Evolutionary conservation across 2,888 invertebrate species (phyloP).

Genomic region (Macaria liturata): DNA sequence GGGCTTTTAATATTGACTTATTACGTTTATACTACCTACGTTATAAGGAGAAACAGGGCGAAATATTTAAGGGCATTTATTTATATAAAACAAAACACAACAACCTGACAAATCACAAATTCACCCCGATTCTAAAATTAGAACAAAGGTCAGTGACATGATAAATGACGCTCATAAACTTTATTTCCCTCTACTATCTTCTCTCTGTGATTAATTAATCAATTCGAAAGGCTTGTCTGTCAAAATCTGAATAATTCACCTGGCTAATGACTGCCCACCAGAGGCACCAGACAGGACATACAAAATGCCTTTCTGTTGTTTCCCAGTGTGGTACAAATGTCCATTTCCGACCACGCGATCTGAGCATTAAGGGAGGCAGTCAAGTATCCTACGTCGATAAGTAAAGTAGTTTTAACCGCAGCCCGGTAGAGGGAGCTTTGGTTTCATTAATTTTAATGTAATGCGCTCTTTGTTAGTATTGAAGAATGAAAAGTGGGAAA

Average conservation of each 20-base stretch:
- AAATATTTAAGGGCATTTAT: too few relatives aligned
- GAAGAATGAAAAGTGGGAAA: too few relatives aligned
- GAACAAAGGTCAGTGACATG: constrained; percentile 7
- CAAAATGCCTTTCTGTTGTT: constrained; percentile 66
- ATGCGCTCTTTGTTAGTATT: not conserved
- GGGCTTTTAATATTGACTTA: too few relatives aligned
- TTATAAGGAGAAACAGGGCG: too few relatives aligned
- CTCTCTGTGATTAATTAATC: constrained; percentile 43
- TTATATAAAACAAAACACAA: too few relatives aligned
- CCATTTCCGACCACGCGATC: constrained; percentile 78
- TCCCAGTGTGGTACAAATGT: constrained; percentile 71
- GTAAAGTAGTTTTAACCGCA: constrained; percentile 33
- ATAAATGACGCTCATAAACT: not conserved
- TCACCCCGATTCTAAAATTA: not conserved
- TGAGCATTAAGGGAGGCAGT: constrained; percentile 73
- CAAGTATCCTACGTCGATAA: constrained; percentile 57
- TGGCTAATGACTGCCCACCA: constrained; percentile 58
- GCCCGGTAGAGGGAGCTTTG: constrained; percentile 16
- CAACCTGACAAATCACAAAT: too few relatives aligned
- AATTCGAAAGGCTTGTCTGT: constrained; percentile 48
- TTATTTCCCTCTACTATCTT: too few relatives aligned
- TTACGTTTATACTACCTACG: too few relatives aligned
- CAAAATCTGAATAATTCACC: constrained; percentile 62
- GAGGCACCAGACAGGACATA: constrained; percentile 54
- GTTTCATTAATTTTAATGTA: constrained; percentile 15